Evolutionary conservation across 2,888 invertebrate species (phyloP), one percentile per base, ranked within the genome.

Genomic region (Matsumyia berberina): DNA sequence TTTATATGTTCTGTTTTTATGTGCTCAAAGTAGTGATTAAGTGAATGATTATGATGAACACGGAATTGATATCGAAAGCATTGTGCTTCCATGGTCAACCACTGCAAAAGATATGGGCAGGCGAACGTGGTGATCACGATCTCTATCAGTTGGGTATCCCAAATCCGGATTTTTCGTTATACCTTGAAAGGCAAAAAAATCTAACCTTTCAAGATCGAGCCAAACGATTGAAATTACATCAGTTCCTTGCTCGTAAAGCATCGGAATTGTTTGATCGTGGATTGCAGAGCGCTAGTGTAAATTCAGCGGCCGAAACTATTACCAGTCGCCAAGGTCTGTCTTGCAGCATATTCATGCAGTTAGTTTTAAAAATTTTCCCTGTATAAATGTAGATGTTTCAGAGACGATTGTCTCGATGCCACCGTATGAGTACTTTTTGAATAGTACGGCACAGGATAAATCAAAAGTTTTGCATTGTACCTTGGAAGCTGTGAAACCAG

Each of bases 71-170:
- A 90, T 92, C 94, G 89, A 95, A 95, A 89, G 94, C 96, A 83
- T 92, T 97, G 88, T 96, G 96, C 92, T 97, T 95, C 91, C 97
- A 97, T 93, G 97, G 97, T 1, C 96, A 96, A 89, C 96, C 96
- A 89, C 92, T 97, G 87, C 96, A 96, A 92, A 97, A 97, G 92
- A 94, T 96, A 88, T 97, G 97, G 96, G 97, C 97, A 90, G 94
- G 95, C 31, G 97, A 97, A 90, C 94, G 95, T 88, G 96, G 96
- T 77, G 95, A 96, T 89, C 95, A 94, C 67, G 96, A 96, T 90
- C 92, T 97, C 80, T 88, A 93, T 24, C 94, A 94, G 90, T 91
- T 94, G 86, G 94, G 94, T 73, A 92, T 94, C 49, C 92, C 93
- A 44, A 93, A 93, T 90, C 92, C 95, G 86, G 96, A 95, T 91